Base-by-base conservation (phyloP, 2,797 vertebrate genomes). In the Sarcoramphus papa region DNA sequence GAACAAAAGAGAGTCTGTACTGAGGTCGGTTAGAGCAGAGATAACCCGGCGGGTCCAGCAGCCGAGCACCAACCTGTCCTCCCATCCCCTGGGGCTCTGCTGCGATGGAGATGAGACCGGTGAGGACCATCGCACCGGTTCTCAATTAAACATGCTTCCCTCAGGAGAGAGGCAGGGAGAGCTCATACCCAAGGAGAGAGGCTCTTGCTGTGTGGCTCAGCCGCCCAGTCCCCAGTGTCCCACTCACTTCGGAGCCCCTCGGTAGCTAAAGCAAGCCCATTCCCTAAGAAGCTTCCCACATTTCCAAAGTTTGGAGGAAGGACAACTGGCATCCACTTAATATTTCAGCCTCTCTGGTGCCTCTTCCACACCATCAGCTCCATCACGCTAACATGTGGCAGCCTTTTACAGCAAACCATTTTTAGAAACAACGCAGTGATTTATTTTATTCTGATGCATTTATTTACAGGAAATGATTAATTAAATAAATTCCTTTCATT, bases 401-500 rank as follows among this genome's bases (percentile, higher is more conserved):
- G 80, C 77, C 31, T 56, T 75, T 87, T 27, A 67, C 62, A 57
- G 37, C 40, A 33, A 70, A 11, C n/a, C 69, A 20, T 50, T 69
- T 56, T 83, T 62, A 69, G 80, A 81, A 92, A 80, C 53, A 19
- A 25, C 10, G 1, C 13, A 0, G 23, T 40, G 95, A 73, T 87
- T 93, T 77, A 62, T 87, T 78, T 81, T 14, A 40, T 88, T 80
- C 73, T 40, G 75, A 88, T 50, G 78, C 74, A 22, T 92, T 97
- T 97, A 91, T 97, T 97, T 96, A 95, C 87, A 96, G 93, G 91
- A 95, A 90, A 89, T 90, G 94, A 97, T 97, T 95, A 96, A 97
- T 96, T 97, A 96, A 95, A 90, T 84, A 50, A 45, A 86, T 94
- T 88, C 43, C 93, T 93, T 76, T 94, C 78, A 20, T 67, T 77